These are phyloP conservation scores for Calephelis nemesis DNA, from an alignment of 1,140 invertebrate species.

Conservation along the genomic window DNA sequence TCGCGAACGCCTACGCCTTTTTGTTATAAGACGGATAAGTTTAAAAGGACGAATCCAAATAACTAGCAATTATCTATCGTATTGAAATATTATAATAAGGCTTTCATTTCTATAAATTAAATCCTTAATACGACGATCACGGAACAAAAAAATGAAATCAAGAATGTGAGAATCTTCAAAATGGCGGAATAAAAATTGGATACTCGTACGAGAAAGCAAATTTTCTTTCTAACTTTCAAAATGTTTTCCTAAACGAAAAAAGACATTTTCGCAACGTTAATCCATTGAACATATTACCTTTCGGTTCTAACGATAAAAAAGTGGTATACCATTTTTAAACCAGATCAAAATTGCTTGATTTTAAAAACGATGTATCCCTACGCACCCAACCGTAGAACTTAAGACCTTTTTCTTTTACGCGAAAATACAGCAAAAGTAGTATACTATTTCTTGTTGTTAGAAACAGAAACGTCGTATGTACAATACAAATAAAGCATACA, in stretches of 20 bases:
- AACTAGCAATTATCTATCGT: too few species aligned
- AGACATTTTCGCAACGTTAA: slow-evolving; percentile 21
- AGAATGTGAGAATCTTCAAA: slow-evolving; percentile 11
- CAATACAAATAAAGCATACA: neutral
- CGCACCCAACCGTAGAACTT: slow-evolving; percentile 26
- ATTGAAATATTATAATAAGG: too few species aligned
- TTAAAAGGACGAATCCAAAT: too few species aligned
- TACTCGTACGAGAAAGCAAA: slow-evolving; percentile 42
- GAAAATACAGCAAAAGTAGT: slow-evolving; percentile 49
- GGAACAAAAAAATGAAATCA: neutral
- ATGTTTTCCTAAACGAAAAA: slow-evolving; percentile 30
- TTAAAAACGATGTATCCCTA: slow-evolving; percentile 41
- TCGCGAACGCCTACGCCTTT: too few species aligned
- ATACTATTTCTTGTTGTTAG: slow-evolving; percentile 46
- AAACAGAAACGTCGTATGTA: slow-evolving; percentile 40
- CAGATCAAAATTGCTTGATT: slow-evolving; percentile 27
- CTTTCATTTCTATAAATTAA: too few species aligned
- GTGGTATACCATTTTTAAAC: slow-evolving; percentile 66
- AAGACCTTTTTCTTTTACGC: slow-evolving; percentile 36
- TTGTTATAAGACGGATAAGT: too few species aligned
- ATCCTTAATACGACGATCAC: too few species aligned
- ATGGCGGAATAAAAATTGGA: slow-evolving; percentile 30
- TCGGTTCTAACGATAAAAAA: slow-evolving; percentile 37
- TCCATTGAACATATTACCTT: slow-evolving; percentile 38
- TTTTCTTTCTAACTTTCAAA: slow-evolving; percentile 41